These are phyloP conservation scores for Oncopodura yosiiana DNA, from an alignment of 1,140 invertebrate genomes.

Conservation along the genomic window DNA sequence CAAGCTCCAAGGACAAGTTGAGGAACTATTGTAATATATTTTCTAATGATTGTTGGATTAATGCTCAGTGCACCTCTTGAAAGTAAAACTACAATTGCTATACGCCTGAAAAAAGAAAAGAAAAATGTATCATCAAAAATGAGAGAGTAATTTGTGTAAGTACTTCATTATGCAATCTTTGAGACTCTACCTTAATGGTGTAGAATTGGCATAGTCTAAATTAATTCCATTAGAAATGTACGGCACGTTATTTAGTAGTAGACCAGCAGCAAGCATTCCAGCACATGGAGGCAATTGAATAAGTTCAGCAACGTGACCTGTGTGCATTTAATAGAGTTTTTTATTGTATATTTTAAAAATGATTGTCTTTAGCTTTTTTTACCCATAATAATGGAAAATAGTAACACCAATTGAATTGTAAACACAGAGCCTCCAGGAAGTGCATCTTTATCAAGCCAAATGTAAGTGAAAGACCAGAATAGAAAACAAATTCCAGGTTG, in stretches of 20 bases:
- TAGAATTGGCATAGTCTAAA: not conserved
- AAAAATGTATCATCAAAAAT: not conserved
- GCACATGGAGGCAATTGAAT: conserved; percentile 20
- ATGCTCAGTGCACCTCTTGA: conserved; percentile 25
- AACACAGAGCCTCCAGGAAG: conserved; percentile 22
- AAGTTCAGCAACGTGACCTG: conserved; percentile 21
- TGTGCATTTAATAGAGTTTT: not conserved
- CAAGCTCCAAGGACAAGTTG: conserved; percentile 14
- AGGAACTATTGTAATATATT: conserved; percentile 31
- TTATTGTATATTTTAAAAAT: not conserved
- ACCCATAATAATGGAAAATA: conserved; percentile 18
- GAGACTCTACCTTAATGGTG: conserved; percentile 15
- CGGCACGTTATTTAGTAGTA: conserved; percentile 25
- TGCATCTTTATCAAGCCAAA: conserved; percentile 18
- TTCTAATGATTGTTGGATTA: conserved; percentile 10
- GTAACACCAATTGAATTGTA: conserved; percentile 10
- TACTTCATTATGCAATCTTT: too few species aligned
- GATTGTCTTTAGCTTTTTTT: too few species aligned
- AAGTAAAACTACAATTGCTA: conserved; percentile 29
- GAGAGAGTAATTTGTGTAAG: not conserved
- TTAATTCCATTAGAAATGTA: conserved; percentile 13
- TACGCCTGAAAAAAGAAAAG: conserved; percentile 12
- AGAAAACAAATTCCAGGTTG: conserved; percentile 6
- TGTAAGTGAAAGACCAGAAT: conserved; percentile 21
- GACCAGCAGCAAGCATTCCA: conserved; percentile 26